Base-by-base conservation (phyloP, 2,888 invertebrate genomes). In the Notocelia uddmanniana region DNA sequence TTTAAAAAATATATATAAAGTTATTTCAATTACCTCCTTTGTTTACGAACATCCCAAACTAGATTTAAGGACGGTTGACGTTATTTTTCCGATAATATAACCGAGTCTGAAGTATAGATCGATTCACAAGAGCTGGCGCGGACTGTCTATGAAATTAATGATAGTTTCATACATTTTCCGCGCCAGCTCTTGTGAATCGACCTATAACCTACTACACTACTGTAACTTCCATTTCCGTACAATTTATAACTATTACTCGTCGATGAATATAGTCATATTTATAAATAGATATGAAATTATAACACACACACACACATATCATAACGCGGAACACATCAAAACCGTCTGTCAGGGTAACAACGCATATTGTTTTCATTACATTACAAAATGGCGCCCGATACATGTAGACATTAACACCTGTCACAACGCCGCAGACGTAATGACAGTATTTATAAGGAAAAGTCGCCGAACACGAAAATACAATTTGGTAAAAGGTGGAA, bases 371-470 rank as follows among this genome's bases (percentile, higher is more conserved):
- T 89, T 89, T 86, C 83, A 83, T 87, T 86, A 83, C 83, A 81
- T 83, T 83, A 78, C 84, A 88, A 90, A 66, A 90, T 88, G 84
- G 84, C 45, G 83, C 83, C 83, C 85, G 83, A 89, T 91, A 88
- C 88, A 84, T 79, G 85, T 83, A 85, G 84, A 88, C 90, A 92
- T 93, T 91, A 92, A 86, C 89, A 87, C 87, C 91, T 92, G 93
- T 91, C 93, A 87, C 85, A 78, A 83, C 85, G 88, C 86, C 85
- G 84, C 87, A 89, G 88, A 89, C 90, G 91, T 93, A 93, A 93
- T 93, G 91, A 93, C 90, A 91, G 91, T 92, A 91, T 93, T 93
- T 93, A 92, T 92, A 92, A 92, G 92, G 91, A 92, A 92, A 93
- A 91, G 88, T 92, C 90, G 85, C 83, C 82, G 89, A 91, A 93